These are phyloP conservation scores for Agapornis canus DNA, from an alignment of 2,797 vertebrate species.

Conservation along the genomic window DNA sequence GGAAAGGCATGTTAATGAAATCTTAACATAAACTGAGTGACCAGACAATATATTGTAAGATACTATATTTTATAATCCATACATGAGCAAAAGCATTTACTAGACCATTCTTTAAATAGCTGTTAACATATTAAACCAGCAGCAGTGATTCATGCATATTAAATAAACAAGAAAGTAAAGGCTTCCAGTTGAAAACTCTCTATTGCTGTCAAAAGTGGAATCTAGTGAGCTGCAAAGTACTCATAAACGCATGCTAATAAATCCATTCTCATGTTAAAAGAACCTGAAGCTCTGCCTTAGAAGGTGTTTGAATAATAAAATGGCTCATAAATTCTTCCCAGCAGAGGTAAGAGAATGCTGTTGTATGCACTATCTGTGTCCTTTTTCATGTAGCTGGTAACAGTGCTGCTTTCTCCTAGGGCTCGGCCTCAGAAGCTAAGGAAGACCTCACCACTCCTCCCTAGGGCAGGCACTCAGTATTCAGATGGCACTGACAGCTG, in stretches of 20 bases:
- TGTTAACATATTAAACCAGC: background rate
- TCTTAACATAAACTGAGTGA: slow-evolving; percentile 34
- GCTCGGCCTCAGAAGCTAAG: background rate
- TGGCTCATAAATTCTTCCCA: background rate
- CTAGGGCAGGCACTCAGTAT: background rate
- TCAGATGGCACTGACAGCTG: background rate
- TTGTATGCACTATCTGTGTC: background rate
- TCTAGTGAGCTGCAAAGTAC: background rate
- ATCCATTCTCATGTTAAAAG: background rate
- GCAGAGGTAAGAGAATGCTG: background rate
- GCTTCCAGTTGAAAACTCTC: background rate
- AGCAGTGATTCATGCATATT: background rate
- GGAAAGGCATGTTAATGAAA: slow-evolving; percentile 30
- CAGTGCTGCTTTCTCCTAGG: background rate
- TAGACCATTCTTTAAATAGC: background rate
- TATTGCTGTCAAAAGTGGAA: background rate
- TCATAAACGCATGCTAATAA: background rate
- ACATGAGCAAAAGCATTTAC: background rate
- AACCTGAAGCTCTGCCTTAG: background rate
- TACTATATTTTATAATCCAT: background rate
- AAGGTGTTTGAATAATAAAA: background rate
- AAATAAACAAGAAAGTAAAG: slow-evolving; percentile 14
- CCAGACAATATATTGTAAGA: background rate
- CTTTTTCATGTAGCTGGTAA: background rate
- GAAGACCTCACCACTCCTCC: background rate